phyloP scores from a whole-genome alignment of 2,888 invertebrate species.

The Cosmopolites sordidus region DNA sequence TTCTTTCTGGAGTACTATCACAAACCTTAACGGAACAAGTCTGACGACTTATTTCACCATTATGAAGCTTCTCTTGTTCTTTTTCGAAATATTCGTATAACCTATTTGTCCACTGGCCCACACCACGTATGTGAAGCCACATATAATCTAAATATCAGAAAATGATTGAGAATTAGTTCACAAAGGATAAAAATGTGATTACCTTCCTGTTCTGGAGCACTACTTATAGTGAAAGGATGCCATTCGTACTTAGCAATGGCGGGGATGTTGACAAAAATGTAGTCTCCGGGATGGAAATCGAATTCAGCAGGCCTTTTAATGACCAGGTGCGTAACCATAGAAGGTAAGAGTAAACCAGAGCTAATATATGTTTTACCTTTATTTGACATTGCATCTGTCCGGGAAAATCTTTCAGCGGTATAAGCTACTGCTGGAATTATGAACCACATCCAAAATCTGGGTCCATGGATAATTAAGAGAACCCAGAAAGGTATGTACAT shows the following conservation, averaged over 20 bases:
- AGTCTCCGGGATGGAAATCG: constrained; percentile 88
- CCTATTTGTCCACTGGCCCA: constrained; percentile 91
- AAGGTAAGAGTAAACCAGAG: constrained; percentile 80
- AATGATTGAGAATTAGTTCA: no score
- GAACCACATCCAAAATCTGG: constrained; percentile 96
- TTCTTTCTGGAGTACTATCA: constrained; percentile 18
- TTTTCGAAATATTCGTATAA: constrained; percentile 80
- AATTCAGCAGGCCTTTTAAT: constrained; percentile 83
- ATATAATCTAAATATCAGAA: constrained; percentile 64
- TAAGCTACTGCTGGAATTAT: constrained; percentile 76
- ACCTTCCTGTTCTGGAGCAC: constrained; percentile 91
- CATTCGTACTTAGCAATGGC: constrained; percentile 89
- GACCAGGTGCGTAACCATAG: constrained; percentile 86
- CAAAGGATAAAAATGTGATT: no score
- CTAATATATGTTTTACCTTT: constrained; percentile 86
- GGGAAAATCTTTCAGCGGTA: constrained; percentile 68
- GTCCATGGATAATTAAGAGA: constrained; percentile 78
- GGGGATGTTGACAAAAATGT: constrained; percentile 89
- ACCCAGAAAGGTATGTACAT: constrained; percentile 86
- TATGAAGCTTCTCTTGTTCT: constrained; percentile 72
- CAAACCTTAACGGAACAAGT: background rate
- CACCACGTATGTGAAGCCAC: constrained; percentile 90
- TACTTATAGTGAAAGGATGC: constrained; percentile 97
- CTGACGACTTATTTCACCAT: constrained; percentile 54
- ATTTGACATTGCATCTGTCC: constrained; percentile 61